A percentile compares a stretch with the other conserved stretches of the same genome.
phyloP scores from a whole-genome alignment of 2,888 invertebrate species.

The Acanthosepion lycidas region DNA sequence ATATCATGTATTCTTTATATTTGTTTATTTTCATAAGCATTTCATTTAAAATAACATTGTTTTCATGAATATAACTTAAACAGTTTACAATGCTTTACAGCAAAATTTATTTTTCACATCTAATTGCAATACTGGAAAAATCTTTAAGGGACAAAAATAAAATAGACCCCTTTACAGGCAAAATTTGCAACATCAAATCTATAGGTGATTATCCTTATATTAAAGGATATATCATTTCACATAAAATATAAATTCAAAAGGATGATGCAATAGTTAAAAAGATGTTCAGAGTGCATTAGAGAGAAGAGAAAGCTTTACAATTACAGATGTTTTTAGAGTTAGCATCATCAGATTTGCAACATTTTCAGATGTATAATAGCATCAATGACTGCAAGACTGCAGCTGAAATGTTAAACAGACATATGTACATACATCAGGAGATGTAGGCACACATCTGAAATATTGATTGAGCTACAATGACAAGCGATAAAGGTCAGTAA shows the following conservation, averaged over 20 bases:
- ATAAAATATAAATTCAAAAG: not conserved
- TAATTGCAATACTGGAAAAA: too few species aligned
- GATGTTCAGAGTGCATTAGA: too few species aligned
- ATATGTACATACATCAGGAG: not conserved
- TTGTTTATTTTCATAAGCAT: too few species aligned
- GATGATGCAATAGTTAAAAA: not conserved
- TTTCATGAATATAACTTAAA: too few species aligned
- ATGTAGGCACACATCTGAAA: not conserved
- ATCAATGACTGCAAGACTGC: not conserved
- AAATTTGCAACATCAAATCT: too few species aligned
- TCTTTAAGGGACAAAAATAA: too few species aligned
- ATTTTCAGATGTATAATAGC: not conserved
- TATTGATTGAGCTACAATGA: conserved; percentile 15
- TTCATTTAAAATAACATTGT: too few species aligned
- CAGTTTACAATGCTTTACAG: too few species aligned
- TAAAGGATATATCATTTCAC: not conserved
- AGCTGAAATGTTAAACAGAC: not conserved
- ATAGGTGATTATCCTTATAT: too few species aligned
- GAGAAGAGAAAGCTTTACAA: not conserved
- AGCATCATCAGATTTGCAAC: not conserved
- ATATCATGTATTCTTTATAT: too few species aligned
- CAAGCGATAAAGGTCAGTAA: not conserved
- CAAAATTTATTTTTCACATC: too few species aligned
- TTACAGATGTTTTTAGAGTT: conserved; percentile 1
- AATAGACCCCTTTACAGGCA: too few species aligned